Conservation (phyloP, 2,797 vertebrate genomes). For the Toxotes lorentzi region DNA sequence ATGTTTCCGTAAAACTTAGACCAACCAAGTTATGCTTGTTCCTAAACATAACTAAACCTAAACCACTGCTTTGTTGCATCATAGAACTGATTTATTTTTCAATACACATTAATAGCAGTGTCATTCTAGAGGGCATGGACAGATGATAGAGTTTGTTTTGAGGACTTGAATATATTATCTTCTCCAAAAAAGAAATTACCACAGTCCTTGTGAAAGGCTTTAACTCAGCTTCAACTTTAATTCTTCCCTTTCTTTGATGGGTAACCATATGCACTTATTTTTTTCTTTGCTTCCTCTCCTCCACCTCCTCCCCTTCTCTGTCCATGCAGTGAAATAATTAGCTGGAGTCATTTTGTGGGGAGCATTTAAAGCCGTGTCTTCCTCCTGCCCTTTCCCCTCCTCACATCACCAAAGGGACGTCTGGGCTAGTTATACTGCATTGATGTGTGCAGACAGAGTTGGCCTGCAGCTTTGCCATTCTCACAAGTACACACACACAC, state of each 20-base stretch:
- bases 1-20: too few relatives aligned
- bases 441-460: conserved; percentile 29
- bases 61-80: too few relatives aligned
- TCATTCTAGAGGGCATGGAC: too few relatives aligned
- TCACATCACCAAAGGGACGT: conserved; percentile 37
- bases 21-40: too few relatives aligned
- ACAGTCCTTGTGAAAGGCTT: background rate
- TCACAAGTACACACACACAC: background rate
- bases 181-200: background rate
- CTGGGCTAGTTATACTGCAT: conserved; percentile 26
- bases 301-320: background rate
- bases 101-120: too few relatives aligned
- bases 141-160: too few relatives aligned
- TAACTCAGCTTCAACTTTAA: background rate
- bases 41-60: too few relatives aligned
- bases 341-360: conserved; percentile 23
- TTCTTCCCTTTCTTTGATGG: background rate
- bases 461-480: conserved; percentile 35
- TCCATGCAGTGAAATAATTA: conserved; percentile 31
- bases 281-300: background rate
- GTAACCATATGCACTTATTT: background rate
- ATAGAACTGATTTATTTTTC: too few relatives aligned
- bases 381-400: conserved; percentile 35
- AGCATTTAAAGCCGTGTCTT: conserved; percentile 23
- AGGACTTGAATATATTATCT: background rate